Percentiles rank a stretch among this genome's conserved stretches.
phyloP scores from a whole-genome alignment of 2,113 vertebrate genomes.

The Athene cunicularia region DNA sequence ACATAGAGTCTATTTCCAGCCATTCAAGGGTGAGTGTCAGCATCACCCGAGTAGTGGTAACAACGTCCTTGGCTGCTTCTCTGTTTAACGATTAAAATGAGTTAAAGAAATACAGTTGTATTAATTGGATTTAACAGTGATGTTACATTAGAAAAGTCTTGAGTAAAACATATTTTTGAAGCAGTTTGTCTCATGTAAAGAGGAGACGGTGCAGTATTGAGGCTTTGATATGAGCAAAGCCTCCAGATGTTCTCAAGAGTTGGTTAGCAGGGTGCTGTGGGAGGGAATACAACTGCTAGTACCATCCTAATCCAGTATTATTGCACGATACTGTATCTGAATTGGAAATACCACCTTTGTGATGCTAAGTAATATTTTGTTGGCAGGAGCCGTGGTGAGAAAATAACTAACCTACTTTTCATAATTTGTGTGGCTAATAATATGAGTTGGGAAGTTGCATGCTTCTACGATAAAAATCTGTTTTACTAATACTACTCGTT shows the following conservation, averaged over 20 bases:
- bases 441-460: not conserved
- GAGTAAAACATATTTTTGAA: not conserved
- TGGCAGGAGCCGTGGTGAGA: not conserved
- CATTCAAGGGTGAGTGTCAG: not conserved
- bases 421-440: not conserved
- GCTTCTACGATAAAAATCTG: not conserved
- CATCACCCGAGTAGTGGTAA: not conserved
- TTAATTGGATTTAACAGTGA: not conserved
- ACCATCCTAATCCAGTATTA: not conserved
- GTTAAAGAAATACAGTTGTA: not conserved
- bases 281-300: not conserved
- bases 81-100: not conserved
- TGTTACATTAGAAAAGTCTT: fast-evolving
- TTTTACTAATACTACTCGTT: not conserved
- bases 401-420: not conserved
- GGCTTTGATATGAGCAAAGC: not conserved
- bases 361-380: not conserved
- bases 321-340: fast-evolving
- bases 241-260: not conserved
- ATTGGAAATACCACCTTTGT: not conserved
- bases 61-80: not conserved
- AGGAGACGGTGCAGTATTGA: not conserved
- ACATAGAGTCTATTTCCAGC: not conserved
- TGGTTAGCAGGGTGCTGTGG: not conserved
- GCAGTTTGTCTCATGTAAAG: not conserved